Evolutionary conservation across 2,113 vertebrate genomes (phyloP).

Genomic region (Forbesichthys papilliferus): DNA sequence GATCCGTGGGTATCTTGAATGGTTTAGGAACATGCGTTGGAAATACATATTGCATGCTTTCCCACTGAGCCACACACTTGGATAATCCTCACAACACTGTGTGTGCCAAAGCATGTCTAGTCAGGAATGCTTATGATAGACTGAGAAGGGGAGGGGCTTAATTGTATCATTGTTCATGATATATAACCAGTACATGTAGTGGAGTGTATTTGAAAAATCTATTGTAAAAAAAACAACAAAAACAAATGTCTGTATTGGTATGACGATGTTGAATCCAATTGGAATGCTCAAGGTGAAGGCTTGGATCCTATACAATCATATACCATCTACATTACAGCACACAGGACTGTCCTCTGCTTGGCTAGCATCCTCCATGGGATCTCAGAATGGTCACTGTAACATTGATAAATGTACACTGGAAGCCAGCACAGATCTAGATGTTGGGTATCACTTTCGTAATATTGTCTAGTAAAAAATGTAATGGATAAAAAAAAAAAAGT

Average conservation of each 20-base stretch:
- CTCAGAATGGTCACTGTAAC: constrained; percentile 7
- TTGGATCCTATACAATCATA: neutral
- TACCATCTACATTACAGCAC: neutral
- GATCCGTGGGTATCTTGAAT: neutral
- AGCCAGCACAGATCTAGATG: constrained; percentile 47
- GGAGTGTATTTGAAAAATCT: constrained; percentile 18
- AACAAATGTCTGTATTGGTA: neutral
- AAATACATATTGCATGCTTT: constrained; percentile 65
- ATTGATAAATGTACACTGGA: constrained; percentile 8
- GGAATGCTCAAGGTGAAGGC: constrained; percentile 18
- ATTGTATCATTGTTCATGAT: constrained; percentile 9
- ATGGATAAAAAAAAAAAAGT: constrained; percentile 42
- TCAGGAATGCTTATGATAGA: constrained; percentile 10
- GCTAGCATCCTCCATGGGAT: constrained; percentile 16
- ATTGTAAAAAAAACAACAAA: constrained; percentile 8
- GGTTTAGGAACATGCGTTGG: constrained; percentile 30
- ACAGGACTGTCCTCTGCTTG: neutral
- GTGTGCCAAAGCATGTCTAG: constrained; percentile 47
- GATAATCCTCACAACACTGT: constrained; percentile 26
- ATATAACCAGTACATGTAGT: constrained; percentile 8
- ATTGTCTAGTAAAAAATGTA: constrained; percentile 26
- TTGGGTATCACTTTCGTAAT: constrained; percentile 55
- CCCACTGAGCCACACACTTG: constrained; percentile 38
- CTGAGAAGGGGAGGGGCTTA: constrained; percentile 5
- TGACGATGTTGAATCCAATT: neutral